Percentiles rank a stretch among this genome's conserved stretches.
Evolutionary conservation across 2,797 vertebrate genomes (phyloP).

Genomic region (Adelosebastes latens): DNA sequence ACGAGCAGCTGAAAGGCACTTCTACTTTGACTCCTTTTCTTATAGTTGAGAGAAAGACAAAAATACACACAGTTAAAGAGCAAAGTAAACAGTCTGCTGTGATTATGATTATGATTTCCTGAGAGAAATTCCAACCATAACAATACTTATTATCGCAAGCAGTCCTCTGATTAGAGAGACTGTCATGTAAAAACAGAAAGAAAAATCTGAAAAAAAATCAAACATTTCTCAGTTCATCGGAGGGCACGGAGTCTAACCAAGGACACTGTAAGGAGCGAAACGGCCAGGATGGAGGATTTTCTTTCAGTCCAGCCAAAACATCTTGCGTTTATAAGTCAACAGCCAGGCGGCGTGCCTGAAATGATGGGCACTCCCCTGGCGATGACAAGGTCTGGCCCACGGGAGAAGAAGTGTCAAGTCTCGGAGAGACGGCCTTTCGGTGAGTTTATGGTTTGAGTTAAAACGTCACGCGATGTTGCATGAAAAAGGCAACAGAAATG

Average conservation of each 20-base stretch:
- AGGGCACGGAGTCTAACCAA: conserved; percentile 58
- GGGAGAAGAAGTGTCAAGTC: conserved; percentile 44
- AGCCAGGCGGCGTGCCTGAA: conserved; percentile 54
- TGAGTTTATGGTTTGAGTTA: conserved; percentile 70
- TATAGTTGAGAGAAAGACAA: background rate
- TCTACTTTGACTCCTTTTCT: background rate
- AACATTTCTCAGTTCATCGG: conserved; percentile 55
- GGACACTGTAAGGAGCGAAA: conserved; percentile 45
- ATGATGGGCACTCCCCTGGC: conserved; percentile 57
- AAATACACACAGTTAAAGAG: conserved; percentile 30
- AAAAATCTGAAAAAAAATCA: conserved; percentile 35
- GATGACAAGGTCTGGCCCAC: conserved; percentile 70
- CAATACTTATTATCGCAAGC: conserved; percentile 59
- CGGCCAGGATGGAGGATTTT: conserved; percentile 39
- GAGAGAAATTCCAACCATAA: conserved; percentile 63
- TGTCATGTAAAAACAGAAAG: conserved; percentile 60
- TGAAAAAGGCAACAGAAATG: conserved; percentile 62
- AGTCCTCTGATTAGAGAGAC: conserved; percentile 65
- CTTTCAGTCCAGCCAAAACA: conserved; percentile 47
- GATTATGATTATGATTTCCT: conserved; percentile 64
- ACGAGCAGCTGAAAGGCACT: conserved; percentile 36
- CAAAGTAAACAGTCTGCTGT: conserved; percentile 64
- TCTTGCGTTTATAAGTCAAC: conserved; percentile 60
- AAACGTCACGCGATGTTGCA: conserved; percentile 66
- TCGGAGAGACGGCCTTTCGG: conserved; percentile 43